Evolutionary conservation across 92 coral and sea anemone species (phyloP), one percentile per base, ranked within the genome.

Genomic region (Porites evermanni): DNA sequence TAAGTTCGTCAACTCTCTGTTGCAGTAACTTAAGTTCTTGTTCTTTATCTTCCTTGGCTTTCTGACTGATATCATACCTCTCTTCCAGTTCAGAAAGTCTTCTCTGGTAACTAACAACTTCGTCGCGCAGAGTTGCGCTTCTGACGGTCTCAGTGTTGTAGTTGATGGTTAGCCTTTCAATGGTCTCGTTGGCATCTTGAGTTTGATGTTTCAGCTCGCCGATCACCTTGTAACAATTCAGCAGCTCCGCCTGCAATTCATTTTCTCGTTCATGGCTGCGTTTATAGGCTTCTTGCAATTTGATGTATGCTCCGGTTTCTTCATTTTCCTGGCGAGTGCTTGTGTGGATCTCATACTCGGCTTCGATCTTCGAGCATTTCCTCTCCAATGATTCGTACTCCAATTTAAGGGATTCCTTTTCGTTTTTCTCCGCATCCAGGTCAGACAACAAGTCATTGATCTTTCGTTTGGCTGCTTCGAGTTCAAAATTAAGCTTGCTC

Each of bases 191-290:
- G 44, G 96, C 79, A 8, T 75, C 77, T 59, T 85, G 70, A 56
- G 93, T 86, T 75, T 97, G 98, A 67, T 97, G 88, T 68, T 95
- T 98, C 86, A 97, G 68, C 38, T 85, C 81, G 16, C 97, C 95
- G 56, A 91, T 93, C 85, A 88, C 88, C 91, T 91, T 97, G 87
- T 95, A 94, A 21, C 97, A 96, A 56, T 84, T 88, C 84, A 97
- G 72, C 50, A 97, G 94, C 80, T 97, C 99, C 64, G 85, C 93
- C 47, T 94, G 98, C 67, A 93, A 77, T 12, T 97, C 99, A 75
- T 95, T 97, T 91, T 97, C 99, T 8, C 99, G 94, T 64, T 93
- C 98, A 80, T 97, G 98, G 70, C 98, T 92, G 73, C 98, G 91
- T 86, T 89, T 95, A 82, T 95, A 92, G 18, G 99, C 99, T 65